phyloP scores from a whole-genome alignment of 2,888 invertebrate species.

The Drosophila mimica region DNA sequence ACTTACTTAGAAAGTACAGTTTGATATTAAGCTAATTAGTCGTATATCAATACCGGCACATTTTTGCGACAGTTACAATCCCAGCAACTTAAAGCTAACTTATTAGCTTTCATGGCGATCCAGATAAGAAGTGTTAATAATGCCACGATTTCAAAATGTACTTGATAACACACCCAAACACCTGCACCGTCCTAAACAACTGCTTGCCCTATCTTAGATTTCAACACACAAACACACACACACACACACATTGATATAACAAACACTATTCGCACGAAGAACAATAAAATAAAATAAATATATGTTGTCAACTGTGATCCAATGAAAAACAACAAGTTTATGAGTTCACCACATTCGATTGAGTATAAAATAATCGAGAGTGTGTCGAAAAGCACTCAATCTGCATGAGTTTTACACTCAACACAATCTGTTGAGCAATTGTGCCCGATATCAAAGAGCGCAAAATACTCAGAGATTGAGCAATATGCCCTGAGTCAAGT shows the following conservation, averaged over 20 bases:
- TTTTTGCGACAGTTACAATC: conserved; percentile 33
- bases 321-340: neutral
- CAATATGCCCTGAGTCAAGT: no score
- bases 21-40: conserved; percentile 7
- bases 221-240: conserved; percentile 4
- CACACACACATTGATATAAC: neutral
- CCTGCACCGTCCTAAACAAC: neutral
- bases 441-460: neutral
- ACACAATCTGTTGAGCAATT: neutral
- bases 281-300: neutral
- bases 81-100: conserved; percentile 15
- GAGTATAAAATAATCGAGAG: no score
- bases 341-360: neutral
- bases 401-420: neutral
- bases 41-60: conserved; percentile 19
- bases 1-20: conserved; percentile 18
- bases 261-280: neutral
- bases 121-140: conserved; percentile 32
- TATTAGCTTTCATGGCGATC: conserved; percentile 31
- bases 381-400: neutral
- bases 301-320: neutral
- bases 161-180: conserved; percentile 18
- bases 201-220: conserved; percentile 27
- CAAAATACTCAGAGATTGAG: no score
- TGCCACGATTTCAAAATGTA: conserved; percentile 20